These are phyloP conservation scores for Epizoanthus fatuus DNA, from an alignment of 92 coral and sea anemone species.

Conservation along the genomic window DNA sequence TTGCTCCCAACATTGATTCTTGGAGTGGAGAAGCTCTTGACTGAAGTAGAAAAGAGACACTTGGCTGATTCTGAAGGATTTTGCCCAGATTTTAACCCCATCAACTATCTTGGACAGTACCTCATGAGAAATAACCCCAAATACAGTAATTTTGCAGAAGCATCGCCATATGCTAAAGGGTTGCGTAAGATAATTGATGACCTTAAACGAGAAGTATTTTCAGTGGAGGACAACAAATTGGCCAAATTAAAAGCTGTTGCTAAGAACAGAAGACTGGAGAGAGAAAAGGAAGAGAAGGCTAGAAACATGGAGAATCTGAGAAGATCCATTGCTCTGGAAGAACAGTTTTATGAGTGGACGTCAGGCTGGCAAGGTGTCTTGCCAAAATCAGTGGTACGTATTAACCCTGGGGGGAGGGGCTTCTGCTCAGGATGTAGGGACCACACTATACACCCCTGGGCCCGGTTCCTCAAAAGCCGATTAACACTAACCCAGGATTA, in stretches of 20 bases:
- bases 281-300: constrained; percentile 84
- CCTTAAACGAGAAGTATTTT: constrained; percentile 86
- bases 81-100: constrained; percentile 91
- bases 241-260: constrained; percentile 93
- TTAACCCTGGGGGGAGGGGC: neutral
- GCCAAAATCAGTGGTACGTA: constrained; percentile 90
- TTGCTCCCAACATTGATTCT: constrained; percentile 92
- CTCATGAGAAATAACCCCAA: constrained; percentile 96
- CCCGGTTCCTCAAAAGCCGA: no score
- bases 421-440: no score
- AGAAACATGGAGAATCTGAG: constrained; percentile 80
- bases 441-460: no score
- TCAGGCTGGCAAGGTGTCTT: constrained; percentile 89
- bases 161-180: constrained; percentile 96
- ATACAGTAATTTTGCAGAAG: constrained; percentile 93
- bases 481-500: no score
- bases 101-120: constrained; percentile 91
- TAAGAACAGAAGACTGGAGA: constrained; percentile 76
- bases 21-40: constrained; percentile 94
- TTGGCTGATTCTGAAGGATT: constrained; percentile 85
- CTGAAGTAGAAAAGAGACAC: constrained; percentile 83
- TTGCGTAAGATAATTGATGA: constrained; percentile 90
- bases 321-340: constrained; percentile 84
- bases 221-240: constrained; percentile 82
- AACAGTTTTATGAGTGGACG: constrained; percentile 94